Percentiles rank a stretch among this genome's conserved stretches.
Conservation (phyloP, 1,140 invertebrate species). For the Mycetomoellerius zeteki region DNA sequence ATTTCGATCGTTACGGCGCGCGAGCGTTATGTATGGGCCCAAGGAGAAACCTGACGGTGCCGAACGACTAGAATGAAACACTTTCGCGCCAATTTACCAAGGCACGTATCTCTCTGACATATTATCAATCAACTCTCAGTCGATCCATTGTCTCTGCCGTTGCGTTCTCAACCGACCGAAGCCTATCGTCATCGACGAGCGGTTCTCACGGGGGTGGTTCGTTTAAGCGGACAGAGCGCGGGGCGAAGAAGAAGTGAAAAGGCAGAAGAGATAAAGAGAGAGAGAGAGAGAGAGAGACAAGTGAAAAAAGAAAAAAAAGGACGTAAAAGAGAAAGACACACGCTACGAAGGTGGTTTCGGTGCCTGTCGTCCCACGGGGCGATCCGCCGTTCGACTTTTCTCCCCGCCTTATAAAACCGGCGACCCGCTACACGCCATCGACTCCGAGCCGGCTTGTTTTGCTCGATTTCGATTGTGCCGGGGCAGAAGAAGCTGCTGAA, state of each 20-base stretch:
- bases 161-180: conserved; percentile 40
- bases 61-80: conserved; percentile 32
- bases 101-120: conserved; percentile 46
- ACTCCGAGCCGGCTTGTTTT: conserved; percentile 73
- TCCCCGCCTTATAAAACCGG: conserved; percentile 70
- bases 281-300: neutral
- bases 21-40: neutral
- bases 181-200: conserved; percentile 28
- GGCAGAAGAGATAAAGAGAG: conserved; percentile 12
- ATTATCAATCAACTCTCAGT: conserved; percentile 54
- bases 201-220: conserved; percentile 75
- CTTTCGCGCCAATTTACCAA: conserved; percentile 54
- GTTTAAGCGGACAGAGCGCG: conserved; percentile 66
- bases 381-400: conserved; percentile 66
- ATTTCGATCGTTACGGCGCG: neutral
- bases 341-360: conserved; percentile 59
- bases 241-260: conserved; percentile 32
- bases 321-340: neutral
- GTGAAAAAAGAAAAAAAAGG: neutral
- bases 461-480: conserved; percentile 81
- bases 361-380: conserved; percentile 68
- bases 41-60: conserved; percentile 16
- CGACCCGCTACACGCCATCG: conserved; percentile 68
- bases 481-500: conserved; percentile 85
- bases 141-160: conserved; percentile 49